phyloP scores from a whole-genome alignment of 1,140 invertebrate genomes.

The Lepeophtheirus salmonis region DNA sequence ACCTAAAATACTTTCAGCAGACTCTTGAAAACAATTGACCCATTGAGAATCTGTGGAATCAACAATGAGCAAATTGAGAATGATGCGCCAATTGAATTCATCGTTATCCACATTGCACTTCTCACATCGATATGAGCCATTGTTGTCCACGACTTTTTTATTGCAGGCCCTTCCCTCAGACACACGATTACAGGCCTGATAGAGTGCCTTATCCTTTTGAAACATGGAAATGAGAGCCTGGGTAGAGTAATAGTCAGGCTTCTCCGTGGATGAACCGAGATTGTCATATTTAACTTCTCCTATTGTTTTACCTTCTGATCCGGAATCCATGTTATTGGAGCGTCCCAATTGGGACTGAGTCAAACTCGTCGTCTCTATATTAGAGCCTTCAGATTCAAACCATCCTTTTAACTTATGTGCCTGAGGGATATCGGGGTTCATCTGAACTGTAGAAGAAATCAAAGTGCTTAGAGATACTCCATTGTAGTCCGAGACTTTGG shows the following conservation, averaged over 20 bases:
- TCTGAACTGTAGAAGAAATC: constrained; percentile 27
- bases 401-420: constrained; percentile 67
- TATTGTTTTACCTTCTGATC: constrained; percentile 41
- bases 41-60: constrained; percentile 63
- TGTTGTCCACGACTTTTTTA: constrained; percentile 57
- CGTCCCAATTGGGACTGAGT: constrained; percentile 34
- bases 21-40: constrained; percentile 72
- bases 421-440: constrained; percentile 70
- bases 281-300: constrained; percentile 44
- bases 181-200: constrained; percentile 57
- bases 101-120: constrained; percentile 69
- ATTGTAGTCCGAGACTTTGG: constrained; percentile 47
- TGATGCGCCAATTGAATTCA: constrained; percentile 64
- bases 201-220: constrained; percentile 56
- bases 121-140: constrained; percentile 76
- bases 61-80: constrained; percentile 55
- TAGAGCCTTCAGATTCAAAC: constrained; percentile 57
- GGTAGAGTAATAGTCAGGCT: constrained; percentile 52
- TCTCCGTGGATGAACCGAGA: constrained; percentile 41
- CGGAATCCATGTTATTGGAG: constrained; percentile 23
- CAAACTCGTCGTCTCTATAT: constrained; percentile 35
- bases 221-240: constrained; percentile 48
- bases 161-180: constrained; percentile 49
- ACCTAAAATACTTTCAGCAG: constrained; percentile 58
- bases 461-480: constrained; percentile 45